These are phyloP conservation scores for Rutpela maculata DNA, from an alignment of 2,888 invertebrate species.

Conservation along the genomic window DNA sequence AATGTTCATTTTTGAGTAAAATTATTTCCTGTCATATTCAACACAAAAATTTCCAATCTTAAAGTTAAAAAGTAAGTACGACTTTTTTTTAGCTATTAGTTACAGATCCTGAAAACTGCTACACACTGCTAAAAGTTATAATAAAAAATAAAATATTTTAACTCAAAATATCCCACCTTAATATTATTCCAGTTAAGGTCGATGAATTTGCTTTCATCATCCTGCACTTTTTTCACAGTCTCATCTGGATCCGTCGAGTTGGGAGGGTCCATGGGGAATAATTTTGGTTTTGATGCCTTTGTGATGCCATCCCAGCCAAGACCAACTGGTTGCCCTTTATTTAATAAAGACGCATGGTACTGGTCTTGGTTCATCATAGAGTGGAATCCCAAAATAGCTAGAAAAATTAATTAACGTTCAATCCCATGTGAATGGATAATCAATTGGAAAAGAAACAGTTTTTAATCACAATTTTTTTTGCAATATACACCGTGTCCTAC, in stretches of 20 bases:
- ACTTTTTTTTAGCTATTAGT: too few species aligned
- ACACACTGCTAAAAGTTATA: too few species aligned
- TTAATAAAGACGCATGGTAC: slow-evolving; percentile 96
- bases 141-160: neutral
- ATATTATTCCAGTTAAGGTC: slow-evolving; percentile 99
- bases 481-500: too few species aligned
- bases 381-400: slow-evolving; percentile 99
- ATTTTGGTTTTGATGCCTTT: slow-evolving; percentile 93
- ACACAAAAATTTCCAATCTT: too few species aligned
- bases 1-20: too few species aligned
- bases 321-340: slow-evolving; percentile 93
- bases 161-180: slow-evolving; percentile 80
- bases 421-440: too few species aligned
- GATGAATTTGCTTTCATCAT: slow-evolving; percentile 90
- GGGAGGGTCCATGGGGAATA: slow-evolving; percentile 95
- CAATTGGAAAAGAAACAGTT: too few species aligned
- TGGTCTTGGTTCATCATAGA: slow-evolving; percentile 99
- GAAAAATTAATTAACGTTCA: slow-evolving; percentile 60
- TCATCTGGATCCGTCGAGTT: slow-evolving; percentile 97
- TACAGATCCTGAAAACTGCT: too few species aligned
- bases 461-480: too few species aligned
- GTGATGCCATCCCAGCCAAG: slow-evolving; percentile 96
- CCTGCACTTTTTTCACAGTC: slow-evolving; percentile 91
- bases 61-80: too few species aligned
- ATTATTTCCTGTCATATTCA: too few species aligned